Evolutionary conservation across 2,888 invertebrate genomes (phyloP).

Genomic region (Pristionchus japonicus): DNA sequence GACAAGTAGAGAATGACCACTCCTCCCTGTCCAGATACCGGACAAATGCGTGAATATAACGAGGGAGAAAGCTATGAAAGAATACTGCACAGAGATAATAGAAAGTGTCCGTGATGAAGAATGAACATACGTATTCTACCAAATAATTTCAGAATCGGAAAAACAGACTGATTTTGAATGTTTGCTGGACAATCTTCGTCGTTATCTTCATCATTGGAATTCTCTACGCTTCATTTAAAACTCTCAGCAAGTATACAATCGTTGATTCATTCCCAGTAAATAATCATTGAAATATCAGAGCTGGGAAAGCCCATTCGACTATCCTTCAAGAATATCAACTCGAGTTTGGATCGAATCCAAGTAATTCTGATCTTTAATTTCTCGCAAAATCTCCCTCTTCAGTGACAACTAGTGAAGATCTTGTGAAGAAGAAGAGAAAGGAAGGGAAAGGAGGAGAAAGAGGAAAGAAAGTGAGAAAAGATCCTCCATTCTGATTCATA

Average conservation of each 20-base stretch:
- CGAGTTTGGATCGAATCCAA: slow-evolving; percentile 2
- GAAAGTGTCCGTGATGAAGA: neutral
- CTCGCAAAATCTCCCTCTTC: neutral
- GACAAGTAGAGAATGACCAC: neutral
- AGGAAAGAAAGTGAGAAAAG: neutral
- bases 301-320: neutral
- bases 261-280: neutral
- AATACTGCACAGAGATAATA: neutral
- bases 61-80: neutral
- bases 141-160: neutral
- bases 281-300: neutral
- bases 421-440: neutral
- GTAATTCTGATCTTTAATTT: neutral
- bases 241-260: neutral
- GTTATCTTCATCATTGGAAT: neutral
- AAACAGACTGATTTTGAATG: neutral
- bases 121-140: neutral
- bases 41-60: neutral
- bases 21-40: neutral
- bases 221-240: neutral
- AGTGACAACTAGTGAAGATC: neutral
- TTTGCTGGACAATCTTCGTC: neutral
- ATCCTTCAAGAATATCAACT: neutral
- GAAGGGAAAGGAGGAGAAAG: neutral
- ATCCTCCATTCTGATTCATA: neutral